These are phyloP conservation scores for Rotaria socialis DNA, from an alignment of 2,888 invertebrate species.

Conservation along the genomic window DNA sequence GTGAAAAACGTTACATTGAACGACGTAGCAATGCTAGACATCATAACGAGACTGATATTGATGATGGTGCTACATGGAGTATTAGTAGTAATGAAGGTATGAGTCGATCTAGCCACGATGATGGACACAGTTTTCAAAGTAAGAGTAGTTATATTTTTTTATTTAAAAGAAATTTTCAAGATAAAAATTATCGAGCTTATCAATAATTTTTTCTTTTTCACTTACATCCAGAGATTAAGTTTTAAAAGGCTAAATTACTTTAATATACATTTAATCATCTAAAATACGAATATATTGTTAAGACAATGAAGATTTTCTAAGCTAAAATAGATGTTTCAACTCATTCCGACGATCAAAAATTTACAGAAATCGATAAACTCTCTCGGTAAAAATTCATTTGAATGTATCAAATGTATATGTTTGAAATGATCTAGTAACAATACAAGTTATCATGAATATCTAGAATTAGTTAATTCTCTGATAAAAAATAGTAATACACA, in stretches of 20 bases:
- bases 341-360: neutral
- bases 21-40: neutral
- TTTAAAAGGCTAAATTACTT: too few species aligned
- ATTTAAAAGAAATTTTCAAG: too few species aligned
- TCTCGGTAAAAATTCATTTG: neutral
- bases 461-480: neutral
- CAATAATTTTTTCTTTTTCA: too few species aligned
- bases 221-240: too few species aligned
- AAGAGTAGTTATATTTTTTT: neutral
- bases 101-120: neutral
- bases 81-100: neutral
- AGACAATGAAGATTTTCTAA: too few species aligned
- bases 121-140: neutral
- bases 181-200: too few species aligned
- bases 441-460: neutral
- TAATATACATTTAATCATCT: too few species aligned
- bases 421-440: neutral
- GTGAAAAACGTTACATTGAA: neutral
- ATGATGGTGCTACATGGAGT: neutral
- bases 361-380: neutral
- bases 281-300: too few species aligned
- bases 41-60: neutral
- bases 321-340: neutral
- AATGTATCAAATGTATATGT: neutral
- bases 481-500: neutral